Conservation (phyloP, 2,888 invertebrate species). For the Lacanobia wlatinum region DNA sequence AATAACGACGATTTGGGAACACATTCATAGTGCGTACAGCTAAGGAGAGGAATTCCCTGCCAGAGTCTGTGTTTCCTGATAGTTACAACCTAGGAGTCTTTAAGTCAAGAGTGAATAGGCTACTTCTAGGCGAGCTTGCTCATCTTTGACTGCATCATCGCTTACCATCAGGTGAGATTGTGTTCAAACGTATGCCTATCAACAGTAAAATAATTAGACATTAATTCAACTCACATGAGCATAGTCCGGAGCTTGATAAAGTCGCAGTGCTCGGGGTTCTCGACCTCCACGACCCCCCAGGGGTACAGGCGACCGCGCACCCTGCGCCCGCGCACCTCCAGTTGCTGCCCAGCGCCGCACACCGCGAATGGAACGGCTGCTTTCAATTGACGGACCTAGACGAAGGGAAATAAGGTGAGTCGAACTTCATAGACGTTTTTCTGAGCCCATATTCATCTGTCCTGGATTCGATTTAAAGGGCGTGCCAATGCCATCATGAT, state of each 20-base stretch:
- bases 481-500: too few relatives aligned
- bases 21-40: too few relatives aligned
- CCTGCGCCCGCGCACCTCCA: conserved; percentile 98
- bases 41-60: too few relatives aligned
- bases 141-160: too few relatives aligned
- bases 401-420: background rate
- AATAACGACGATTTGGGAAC: too few relatives aligned
- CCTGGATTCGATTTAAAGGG: background rate
- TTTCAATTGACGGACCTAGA: conserved; percentile 95
- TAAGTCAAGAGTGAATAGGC: too few relatives aligned
- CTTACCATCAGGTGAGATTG: too few relatives aligned
- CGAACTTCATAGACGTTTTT: background rate
- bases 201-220: background rate
- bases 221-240: conserved; percentile 93
- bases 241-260: conserved; percentile 99
- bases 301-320: conserved; percentile 98
- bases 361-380: conserved; percentile 99
- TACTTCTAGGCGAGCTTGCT: too few relatives aligned
- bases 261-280: conserved; percentile 99
- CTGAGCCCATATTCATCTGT: background rate
- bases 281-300: conserved; percentile 99
- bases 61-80: too few relatives aligned
- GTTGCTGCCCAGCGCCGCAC: conserved; percentile 98
- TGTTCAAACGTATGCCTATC: too few relatives aligned
- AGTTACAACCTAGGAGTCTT: too few relatives aligned